Evolutionary conservation across 2,888 invertebrate species (phyloP), one percentile per base, ranked within the genome.

Genomic region (Metacarcinus magister): DNA sequence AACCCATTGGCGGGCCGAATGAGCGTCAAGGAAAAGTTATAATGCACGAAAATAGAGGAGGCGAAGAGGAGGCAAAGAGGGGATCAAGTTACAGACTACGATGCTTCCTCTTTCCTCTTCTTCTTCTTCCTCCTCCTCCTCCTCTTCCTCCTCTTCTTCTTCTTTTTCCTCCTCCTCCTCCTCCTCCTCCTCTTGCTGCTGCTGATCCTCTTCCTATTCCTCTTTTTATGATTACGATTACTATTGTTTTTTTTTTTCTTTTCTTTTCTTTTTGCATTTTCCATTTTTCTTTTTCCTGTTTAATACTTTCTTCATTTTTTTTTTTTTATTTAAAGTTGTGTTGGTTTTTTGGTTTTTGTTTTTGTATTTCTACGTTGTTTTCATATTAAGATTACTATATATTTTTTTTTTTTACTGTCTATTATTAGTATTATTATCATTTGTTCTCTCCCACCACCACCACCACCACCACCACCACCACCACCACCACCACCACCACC

Each of bases 11-110:
- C 82, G 28, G 1, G 82, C 32, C 32, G 82, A 82, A 82, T 82
- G 82, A 82, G 82, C 82, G 82, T 32, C 32, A 48, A 23, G 32
- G 4, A 82, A 82, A 82, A 82, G 82, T 82, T 82, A 82, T 82
- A 82, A 82, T 82, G 32, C 82, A 82, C 0, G 32, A 32, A 82
- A 32, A 82, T 82, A 82, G 82, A 82, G 19, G 32, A n/a, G 82
- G 82, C 82, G 82, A 82, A 28, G 67, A 2, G 67, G n/a, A n/a
- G n/a, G n/a, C n/a, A n/a, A n/a, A n/a, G 32, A 32, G 32, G 19
- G 82, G 82, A 82, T 82, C 82, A 82, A 28, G 10, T 82, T 82
- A 32, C 82, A 82, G 28, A 28, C 32, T 7, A 0, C 32, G 32
- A 5, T 23, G 67, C 2, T 67, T 67, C n/a, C 67, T 67, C 23